Evolutionary conservation across 2,888 invertebrate genomes (phyloP).

Genomic region (Meloe dianella): DNA sequence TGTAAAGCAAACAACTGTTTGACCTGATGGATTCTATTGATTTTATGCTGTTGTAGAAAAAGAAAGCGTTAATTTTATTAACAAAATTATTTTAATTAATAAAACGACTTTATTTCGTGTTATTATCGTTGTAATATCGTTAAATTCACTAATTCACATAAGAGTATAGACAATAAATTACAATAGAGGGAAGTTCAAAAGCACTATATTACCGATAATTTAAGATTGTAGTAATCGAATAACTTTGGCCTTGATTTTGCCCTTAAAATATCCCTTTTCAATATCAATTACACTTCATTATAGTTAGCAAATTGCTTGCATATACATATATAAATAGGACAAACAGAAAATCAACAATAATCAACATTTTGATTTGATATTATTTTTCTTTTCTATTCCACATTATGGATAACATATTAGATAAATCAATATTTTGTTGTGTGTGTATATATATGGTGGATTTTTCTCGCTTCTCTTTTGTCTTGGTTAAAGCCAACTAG

Average conservation of each 20-base stretch:
- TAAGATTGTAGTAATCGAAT: background rate
- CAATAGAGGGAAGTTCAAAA: constrained; percentile 1
- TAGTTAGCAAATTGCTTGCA: background rate
- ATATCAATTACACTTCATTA: background rate
- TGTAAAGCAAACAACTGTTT: background rate
- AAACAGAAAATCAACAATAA: too few species aligned
- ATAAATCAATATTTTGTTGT: constrained; percentile 12
- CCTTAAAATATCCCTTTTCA: background rate
- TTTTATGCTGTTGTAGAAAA: background rate
- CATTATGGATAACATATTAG: background rate
- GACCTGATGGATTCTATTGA: constrained; percentile 9
- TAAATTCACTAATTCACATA: background rate
- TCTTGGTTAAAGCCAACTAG: constrained; percentile 8
- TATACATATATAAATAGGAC: too few species aligned
- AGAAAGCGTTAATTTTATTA: background rate
- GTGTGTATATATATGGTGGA: constrained; percentile 4
- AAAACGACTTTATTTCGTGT: background rate
- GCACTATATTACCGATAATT: background rate
- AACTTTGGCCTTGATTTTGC: background rate
- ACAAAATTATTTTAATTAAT: background rate
- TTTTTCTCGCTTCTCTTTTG: constrained; percentile 9
- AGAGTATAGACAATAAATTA: background rate
- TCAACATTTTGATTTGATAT: background rate
- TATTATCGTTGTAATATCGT: background rate
- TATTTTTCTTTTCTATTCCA: background rate